Evolutionary conservation across 1,140 invertebrate species (phyloP).

Genomic region (Temnothorax longispinosus): DNA sequence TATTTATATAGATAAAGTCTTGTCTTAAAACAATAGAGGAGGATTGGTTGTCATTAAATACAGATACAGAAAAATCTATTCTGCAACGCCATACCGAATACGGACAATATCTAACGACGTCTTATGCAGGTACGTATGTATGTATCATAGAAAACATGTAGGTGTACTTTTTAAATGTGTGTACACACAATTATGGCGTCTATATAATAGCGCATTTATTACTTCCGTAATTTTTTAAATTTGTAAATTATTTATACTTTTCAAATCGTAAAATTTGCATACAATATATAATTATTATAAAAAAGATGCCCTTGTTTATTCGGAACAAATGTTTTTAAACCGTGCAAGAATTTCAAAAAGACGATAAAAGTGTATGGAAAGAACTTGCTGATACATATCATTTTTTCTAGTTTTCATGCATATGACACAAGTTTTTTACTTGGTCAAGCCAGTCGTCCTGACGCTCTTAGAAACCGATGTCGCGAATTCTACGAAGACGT

Average conservation of each 20-base stretch:
- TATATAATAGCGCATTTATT: neutral
- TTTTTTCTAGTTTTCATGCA: slow-evolving; percentile 35
- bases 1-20: slow-evolving; percentile 19
- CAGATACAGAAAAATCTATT: slow-evolving; percentile 24
- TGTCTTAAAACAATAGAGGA: slow-evolving; percentile 25
- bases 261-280: neutral
- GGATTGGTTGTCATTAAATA: slow-evolving; percentile 23
- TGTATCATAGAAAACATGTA: neutral
- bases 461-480: slow-evolving; percentile 8
- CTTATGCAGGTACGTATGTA: slow-evolving; percentile 6
- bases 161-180: neutral
- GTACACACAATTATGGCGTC: neutral
- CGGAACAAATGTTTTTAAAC: neutral
- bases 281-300: neutral
- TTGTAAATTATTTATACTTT: neutral
- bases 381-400: neutral
- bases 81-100: neutral
- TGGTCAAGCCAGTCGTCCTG: neutral
- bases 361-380: neutral
- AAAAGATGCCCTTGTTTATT: neutral
- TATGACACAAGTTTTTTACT: neutral
- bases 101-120: neutral
- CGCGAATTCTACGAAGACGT: neutral
- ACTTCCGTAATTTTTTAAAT: neutral
- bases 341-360: neutral